phyloP scores from a whole-genome alignment of 2,113 vertebrate species.

The Apteryx owenii region DNA sequence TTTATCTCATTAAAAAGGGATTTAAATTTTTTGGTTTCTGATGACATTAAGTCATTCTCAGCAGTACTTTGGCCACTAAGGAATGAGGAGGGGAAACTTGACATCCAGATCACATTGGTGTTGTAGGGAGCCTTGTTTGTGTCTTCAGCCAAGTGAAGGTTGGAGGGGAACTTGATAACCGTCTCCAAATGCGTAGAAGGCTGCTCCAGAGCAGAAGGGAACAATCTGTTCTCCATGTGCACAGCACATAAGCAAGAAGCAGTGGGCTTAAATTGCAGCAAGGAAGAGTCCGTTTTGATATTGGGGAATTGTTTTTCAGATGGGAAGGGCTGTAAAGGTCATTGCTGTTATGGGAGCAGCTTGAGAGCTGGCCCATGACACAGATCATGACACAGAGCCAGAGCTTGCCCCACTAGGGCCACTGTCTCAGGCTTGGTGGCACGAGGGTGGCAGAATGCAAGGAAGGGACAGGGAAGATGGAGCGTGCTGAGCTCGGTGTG shows the following conservation, averaged over 20 bases:
- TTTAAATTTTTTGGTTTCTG: conserved; percentile 9
- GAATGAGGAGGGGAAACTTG: background rate
- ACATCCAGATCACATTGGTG: background rate
- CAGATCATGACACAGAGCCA: background rate
- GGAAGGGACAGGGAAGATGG: background rate
- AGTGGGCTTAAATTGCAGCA: background rate
- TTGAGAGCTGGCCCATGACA: background rate
- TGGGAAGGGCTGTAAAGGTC: background rate
- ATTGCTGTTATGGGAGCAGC: background rate
- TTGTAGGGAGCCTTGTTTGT: background rate
- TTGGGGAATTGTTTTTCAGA: background rate
- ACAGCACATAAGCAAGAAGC: background rate
- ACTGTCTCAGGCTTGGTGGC: accelerated
- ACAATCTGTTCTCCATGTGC: background rate
- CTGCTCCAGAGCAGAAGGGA: background rate
- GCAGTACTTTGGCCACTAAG: background rate
- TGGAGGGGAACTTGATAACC: background rate
- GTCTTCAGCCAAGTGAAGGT: background rate
- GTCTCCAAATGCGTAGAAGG: background rate
- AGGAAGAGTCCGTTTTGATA: background rate
- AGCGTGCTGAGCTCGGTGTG: background rate
- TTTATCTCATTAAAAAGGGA: conserved; percentile 43
- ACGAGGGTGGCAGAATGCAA: background rate
- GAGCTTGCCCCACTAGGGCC: background rate
- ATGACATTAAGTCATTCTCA: conserved; percentile 4